Base-by-base conservation (phyloP, 1,140 invertebrate genomes). In the Orius laevigatus region DNA sequence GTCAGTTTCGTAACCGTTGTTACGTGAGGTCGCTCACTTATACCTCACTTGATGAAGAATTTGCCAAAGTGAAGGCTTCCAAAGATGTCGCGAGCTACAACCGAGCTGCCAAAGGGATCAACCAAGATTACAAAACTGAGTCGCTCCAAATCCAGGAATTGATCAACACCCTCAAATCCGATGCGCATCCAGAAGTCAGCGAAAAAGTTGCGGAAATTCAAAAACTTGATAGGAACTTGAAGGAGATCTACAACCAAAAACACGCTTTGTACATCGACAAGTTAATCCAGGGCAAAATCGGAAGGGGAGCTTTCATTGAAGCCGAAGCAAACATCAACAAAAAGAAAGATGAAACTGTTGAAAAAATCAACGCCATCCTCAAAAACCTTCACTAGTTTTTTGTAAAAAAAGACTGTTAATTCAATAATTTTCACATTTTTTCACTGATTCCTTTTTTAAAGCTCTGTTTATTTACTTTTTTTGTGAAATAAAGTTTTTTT, bases 171-270 rank as follows among this genome's bases (percentile, higher is more conserved):
- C 56, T 79, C 10, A 79, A 79, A 58, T 53, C 63, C n/a, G 77
- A 80, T 54, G 69, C 72, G 3, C n/a, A n/a, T 25, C 62, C 71
- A 15, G 79, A 81, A 54, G 61, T 72, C 46, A 69, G 70, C 48
- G 79, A 81, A 33, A 73, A 77, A 61, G 68, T 81, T 0, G 62
- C 61, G 44, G 78, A 81, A 49, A 59, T 81, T 10, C 77, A 81
- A 55, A 73, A 72, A 48, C 54, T 72, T 46, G 78, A 81, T 56
- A 63, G 62, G 55, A 53, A 60, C 1, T 54, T 72, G 16, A 70
- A 69, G 47, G 70, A 71, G 41, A 42, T 70, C 5, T 71, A 69
- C 49, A 63, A 62, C 49, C 66, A 70, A 38, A 67, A 70, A 15
- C 70, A 78, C 51, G 62, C 63, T 11, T 55, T 71, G 2, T 69